phyloP scores from a whole-genome alignment of 1,140 invertebrate genomes.

The Zaprionus inermis region DNA sequence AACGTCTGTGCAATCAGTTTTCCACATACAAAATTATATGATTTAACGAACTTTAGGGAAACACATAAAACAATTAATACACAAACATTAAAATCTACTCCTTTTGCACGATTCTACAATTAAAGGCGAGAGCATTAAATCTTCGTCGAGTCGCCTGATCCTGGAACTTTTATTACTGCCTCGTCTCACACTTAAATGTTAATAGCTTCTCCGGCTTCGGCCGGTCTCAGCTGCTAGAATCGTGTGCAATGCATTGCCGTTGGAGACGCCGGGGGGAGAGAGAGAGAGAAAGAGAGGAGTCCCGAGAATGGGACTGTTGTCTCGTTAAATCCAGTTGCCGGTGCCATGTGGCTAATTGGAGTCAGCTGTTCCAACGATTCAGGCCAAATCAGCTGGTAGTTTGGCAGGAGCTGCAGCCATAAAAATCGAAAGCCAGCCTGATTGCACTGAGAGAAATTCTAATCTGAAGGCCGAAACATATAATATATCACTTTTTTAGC shows the following conservation, averaged over 20 bases:
- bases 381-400: conserved; percentile 68
- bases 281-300: not conserved
- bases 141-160: not conserved
- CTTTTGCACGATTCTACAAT: not conserved
- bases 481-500: not conserved
- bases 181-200: conserved; percentile 54
- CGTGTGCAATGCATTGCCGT: conserved; percentile 4
- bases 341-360: conserved; percentile 77
- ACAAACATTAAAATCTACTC: not conserved
- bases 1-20: too few species aligned
- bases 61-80: not conserved
- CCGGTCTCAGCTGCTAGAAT: conserved; percentile 30
- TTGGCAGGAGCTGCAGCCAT: conserved; percentile 47
- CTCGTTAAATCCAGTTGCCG: conserved; percentile 19
- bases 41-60: not conserved
- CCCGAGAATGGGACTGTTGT: not conserved
- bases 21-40: too few species aligned
- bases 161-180: not conserved
- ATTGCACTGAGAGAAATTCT: conserved; percentile 51
- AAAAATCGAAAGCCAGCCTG: conserved; percentile 33
- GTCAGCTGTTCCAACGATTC: conserved; percentile 74
- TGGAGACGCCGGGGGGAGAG: conserved; percentile 7
- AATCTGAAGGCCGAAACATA: not conserved
- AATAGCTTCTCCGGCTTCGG: conserved; percentile 46
- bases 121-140: conserved; percentile 7